Evolutionary conservation across 2,888 invertebrate genomes (phyloP), one percentile per base, ranked within the genome.

Genomic region (Yponomeuta sedellus): DNA sequence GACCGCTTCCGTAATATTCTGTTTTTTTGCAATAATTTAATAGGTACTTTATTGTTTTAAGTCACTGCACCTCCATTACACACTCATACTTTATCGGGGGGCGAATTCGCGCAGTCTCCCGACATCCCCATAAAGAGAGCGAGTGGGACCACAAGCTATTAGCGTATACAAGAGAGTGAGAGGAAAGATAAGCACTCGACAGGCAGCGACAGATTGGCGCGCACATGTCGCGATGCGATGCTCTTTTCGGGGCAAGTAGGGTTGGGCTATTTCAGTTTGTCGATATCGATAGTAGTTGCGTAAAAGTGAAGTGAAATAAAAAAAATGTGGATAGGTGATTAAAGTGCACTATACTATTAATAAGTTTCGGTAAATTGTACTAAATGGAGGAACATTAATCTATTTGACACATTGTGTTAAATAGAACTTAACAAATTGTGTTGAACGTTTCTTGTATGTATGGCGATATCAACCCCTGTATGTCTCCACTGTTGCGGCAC

Each of bases 151-250:
- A 56, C 34, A n/a, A 28, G 25, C 44, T 52, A 12, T 16, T 52
- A 12, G 39, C 34, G 39, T 58, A 64, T 59, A 64, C 64, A 59
- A 66, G 64, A 28, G 22, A 52, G 16, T 1, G 44, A 52, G 44
- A 52, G 11, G 58, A n/a, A 12, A n/a, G 78, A 73, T 77, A 78
- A 79, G 81, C 77, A 82, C 79, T 82, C 81, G 81, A 80, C 82
- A 82, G 81, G 81, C 81, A 82, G 80, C 89, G 90, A 90, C 90
- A 90, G 90, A 91, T 91, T 91, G 90, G 80, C 84, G 86, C 85
- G 85, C 90, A 91, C 90, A 91, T 91, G 90, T 87, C 87, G 85
- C 79, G 85, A 81, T 81, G 81, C 83, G 89, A 86, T 90, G 90
- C 82, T 87, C 90, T 90, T 90, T 90, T 88, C 83, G 86, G 85